Evolutionary conservation across 2,797 vertebrate genomes (phyloP).

Genomic region (Typhlichthys subterraneus): DNA sequence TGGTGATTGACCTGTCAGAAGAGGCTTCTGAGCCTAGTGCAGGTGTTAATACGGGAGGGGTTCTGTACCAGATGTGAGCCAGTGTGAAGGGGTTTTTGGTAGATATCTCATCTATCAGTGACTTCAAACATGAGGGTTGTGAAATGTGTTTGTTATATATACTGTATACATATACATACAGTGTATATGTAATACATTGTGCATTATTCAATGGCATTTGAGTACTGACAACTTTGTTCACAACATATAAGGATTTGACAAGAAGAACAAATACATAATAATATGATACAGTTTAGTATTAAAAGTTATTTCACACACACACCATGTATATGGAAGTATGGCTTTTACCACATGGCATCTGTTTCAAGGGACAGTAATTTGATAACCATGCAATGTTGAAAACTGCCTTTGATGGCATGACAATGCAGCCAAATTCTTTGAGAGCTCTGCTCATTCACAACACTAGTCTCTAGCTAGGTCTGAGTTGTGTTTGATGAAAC

Average conservation of each 20-base stretch:
- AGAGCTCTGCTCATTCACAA: not conserved
- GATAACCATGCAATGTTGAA: conserved; percentile 3
- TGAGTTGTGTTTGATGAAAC: no score
- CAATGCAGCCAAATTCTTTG: not conserved
- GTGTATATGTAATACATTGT: no score
- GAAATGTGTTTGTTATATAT: no score
- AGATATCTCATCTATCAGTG: conserved; percentile 7
- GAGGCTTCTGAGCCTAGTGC: conserved; percentile 16
- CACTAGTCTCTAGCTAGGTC: no score
- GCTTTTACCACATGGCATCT: not conserved
- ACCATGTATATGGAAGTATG: not conserved
- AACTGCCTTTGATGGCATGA: not conserved
- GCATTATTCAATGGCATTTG: not conserved
- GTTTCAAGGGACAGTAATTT: not conserved
- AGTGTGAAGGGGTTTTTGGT: conserved; percentile 43
- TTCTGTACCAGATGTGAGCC: conserved; percentile 22
- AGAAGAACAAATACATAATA: not conserved
- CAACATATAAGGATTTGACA: no score
- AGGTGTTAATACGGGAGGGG: conserved; percentile 48
- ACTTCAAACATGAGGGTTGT: no score
- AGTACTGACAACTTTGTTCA: not conserved
- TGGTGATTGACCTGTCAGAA: conserved; percentile 48
- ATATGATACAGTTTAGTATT: not conserved
- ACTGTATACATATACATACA: no score
- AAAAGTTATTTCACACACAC: not conserved